phyloP scores from a whole-genome alignment of 2,113 vertebrate species.

The Puma concolor region DNA sequence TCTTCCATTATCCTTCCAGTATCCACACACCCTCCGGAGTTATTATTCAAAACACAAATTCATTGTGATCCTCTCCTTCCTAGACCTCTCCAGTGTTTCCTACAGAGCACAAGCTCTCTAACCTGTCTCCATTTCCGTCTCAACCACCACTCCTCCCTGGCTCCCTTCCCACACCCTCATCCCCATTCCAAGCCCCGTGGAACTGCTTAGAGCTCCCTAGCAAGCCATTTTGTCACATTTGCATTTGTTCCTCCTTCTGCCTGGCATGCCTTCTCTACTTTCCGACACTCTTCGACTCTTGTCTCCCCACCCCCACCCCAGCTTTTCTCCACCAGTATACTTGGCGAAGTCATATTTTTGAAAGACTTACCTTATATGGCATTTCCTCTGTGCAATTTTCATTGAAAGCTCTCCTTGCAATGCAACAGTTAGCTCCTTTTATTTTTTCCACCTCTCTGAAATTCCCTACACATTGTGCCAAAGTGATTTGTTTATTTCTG shows the following conservation, averaged over 20 bases:
- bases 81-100: background rate
- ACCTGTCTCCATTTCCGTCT: background rate
- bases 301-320: background rate
- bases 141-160: background rate
- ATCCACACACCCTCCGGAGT: background rate
- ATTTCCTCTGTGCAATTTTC: background rate
- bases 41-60: constrained; percentile 23
- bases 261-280: background rate
- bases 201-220: background rate
- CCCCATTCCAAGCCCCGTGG: background rate
- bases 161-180: background rate
- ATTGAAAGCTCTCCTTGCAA: constrained; percentile 19
- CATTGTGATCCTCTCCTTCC: background rate
- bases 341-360: background rate
- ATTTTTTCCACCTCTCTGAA: background rate
- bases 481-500: background rate
- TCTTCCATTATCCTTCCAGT: background rate
- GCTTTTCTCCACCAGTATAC: background rate
- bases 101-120: background rate
- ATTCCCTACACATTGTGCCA: background rate
- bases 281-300: background rate
- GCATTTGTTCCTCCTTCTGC: constrained; percentile 31
- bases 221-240: constrained; percentile 24
- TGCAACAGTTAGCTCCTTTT: background rate
- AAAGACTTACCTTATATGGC: background rate